A percentile compares a stretch with the other conserved stretches of the same genome.
phyloP scores from a whole-genome alignment of 2,797 vertebrate genomes.

The Echeneis naucrates region DNA sequence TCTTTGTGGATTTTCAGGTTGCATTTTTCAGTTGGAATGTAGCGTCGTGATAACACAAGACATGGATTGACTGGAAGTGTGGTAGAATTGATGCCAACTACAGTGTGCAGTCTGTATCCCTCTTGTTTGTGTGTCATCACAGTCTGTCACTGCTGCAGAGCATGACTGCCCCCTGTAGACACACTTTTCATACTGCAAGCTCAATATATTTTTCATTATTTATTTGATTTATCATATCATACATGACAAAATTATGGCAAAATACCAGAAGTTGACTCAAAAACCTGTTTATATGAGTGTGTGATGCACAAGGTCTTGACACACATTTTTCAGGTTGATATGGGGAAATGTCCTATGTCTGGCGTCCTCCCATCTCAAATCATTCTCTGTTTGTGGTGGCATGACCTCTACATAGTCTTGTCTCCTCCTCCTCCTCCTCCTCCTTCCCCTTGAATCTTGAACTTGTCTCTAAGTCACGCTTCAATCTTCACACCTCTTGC shows the following conservation, averaged over 20 bases:
- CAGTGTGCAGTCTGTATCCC: constrained; percentile 56
- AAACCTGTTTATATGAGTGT: not conserved
- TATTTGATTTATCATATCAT: not conserved
- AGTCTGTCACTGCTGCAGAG: constrained; percentile 63
- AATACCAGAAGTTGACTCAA: not conserved
- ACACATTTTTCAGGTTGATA: constrained; percentile 47
- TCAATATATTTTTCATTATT: not conserved
- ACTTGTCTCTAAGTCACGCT: constrained; percentile 90
- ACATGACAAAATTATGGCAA: not conserved
- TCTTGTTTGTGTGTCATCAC: constrained; percentile 55
- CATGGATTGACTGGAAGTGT: constrained; percentile 45
- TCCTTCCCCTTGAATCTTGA: constrained; percentile 52
- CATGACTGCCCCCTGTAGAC: constrained; percentile 78
- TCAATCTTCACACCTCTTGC: constrained; percentile 97
- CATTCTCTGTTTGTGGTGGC: constrained; percentile 76
- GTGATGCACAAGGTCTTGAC: constrained; percentile 6
- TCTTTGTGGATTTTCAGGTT: constrained; percentile 35
- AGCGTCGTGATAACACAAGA: constrained; percentile 2
- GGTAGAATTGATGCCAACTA: constrained; percentile 62
- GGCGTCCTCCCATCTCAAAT: constrained; percentile 66
- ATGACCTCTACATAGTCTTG: constrained; percentile 77
- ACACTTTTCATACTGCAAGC: constrained; percentile 51
- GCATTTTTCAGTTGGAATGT: constrained; percentile 39
- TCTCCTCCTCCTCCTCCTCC: constrained; percentile 38
- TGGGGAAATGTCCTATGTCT: constrained; percentile 72